Percentiles rank a stretch among this genome's conserved stretches.
Conservation (phyloP, 2,888 invertebrate genomes). For the Rotaria sp. region DNA sequence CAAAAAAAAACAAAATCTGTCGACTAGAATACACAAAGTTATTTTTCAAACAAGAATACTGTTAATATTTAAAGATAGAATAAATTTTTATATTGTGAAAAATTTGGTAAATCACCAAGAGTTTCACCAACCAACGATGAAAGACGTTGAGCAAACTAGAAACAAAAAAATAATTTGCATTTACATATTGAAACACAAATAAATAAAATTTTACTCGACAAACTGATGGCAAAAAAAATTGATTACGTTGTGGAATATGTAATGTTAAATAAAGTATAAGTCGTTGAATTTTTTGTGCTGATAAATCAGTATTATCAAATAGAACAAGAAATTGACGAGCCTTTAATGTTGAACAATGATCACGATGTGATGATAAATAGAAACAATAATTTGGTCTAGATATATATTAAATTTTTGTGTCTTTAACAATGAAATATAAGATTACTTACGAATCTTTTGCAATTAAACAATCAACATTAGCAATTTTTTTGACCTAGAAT, state of each 20-base stretch:
- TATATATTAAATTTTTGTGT: not conserved
- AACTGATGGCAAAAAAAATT: not conserved
- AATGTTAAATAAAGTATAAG: not conserved
- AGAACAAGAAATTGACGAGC: not conserved
- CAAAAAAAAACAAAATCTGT: not conserved
- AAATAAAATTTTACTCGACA: not conserved
- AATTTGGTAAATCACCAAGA: not conserved
- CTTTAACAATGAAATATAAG: not conserved
- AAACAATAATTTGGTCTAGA: not conserved
- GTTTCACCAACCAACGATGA: not conserved
- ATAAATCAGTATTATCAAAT: constrained; percentile 2
- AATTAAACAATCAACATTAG: not conserved
- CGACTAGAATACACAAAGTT: not conserved
- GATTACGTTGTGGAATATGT: not conserved
- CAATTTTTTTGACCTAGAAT: not conserved
- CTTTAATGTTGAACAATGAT: not conserved
- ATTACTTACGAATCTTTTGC: constrained; percentile 1
- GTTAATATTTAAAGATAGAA: not conserved
- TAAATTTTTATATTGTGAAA: not conserved
- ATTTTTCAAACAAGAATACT: not conserved
- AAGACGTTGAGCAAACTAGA: constrained; percentile 12
- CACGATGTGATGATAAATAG: not conserved
- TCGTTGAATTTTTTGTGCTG: not conserved
- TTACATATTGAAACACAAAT: not conserved
- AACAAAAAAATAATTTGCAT: too few relatives aligned